Evolutionary conservation across 2,888 invertebrate species (phyloP).

Genomic region (Drosophila kokeensis): DNA sequence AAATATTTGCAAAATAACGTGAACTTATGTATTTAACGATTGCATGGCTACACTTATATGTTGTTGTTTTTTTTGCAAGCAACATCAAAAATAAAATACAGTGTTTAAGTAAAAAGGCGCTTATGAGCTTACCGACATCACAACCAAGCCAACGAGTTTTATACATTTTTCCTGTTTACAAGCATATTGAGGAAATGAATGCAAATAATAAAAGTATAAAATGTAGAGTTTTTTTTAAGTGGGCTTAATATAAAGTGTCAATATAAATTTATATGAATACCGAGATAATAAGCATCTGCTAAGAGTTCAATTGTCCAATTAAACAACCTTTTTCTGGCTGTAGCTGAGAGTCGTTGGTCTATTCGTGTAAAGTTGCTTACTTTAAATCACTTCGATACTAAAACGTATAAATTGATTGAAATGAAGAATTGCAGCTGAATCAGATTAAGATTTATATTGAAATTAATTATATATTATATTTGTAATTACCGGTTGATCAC

Average conservation of each 20-base stretch:
- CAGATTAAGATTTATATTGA: neutral
- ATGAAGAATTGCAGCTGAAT: neutral
- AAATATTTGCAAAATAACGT: constrained; percentile 57
- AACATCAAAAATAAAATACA: constrained; percentile 24
- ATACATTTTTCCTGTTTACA: constrained; percentile 20
- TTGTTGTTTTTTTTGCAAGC: constrained; percentile 26
- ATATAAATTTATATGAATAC: constrained; percentile 1
- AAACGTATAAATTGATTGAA: neutral
- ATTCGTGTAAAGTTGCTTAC: neutral
- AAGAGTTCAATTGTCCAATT: constrained; percentile 5
- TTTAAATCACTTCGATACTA: neutral
- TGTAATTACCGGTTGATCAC: neutral
- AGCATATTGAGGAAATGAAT: constrained; percentile 25
- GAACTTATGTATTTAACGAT: constrained; percentile 42
- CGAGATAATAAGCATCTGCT: neutral
- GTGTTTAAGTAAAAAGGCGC: constrained; percentile 65
- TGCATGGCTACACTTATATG: constrained; percentile 44
- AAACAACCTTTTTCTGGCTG: neutral
- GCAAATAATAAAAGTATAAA: constrained; percentile 20
- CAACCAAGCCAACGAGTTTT: constrained; percentile 26
- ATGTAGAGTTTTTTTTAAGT: constrained; percentile 4
- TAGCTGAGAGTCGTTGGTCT: neutral
- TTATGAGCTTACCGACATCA: constrained; percentile 65
- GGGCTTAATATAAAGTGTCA: constrained; percentile 4
- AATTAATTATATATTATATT: neutral